Conservation (phyloP, 1,140 invertebrate species). For the Pteromalus puparum region DNA sequence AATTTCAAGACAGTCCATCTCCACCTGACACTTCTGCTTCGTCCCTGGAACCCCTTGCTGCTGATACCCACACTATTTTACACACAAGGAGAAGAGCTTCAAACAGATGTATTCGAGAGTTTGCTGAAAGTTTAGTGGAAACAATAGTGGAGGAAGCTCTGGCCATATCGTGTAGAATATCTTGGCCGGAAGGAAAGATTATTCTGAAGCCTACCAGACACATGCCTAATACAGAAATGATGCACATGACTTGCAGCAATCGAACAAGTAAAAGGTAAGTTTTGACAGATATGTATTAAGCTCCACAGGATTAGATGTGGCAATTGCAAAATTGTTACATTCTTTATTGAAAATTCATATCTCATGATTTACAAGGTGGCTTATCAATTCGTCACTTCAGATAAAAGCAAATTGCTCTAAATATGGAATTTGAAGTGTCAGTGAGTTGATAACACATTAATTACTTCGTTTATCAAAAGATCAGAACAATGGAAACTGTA, state of each 20-base stretch:
- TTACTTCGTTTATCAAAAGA: neutral
- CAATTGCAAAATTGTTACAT: neutral
- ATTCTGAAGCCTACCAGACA: conserved; percentile 52
- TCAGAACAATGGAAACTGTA: neutral
- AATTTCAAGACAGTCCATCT: conserved; percentile 83
- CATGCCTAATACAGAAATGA: conserved; percentile 41
- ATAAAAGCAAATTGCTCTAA: neutral
- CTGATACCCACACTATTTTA: conserved; percentile 43
- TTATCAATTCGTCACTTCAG: neutral
- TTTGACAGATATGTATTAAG: too few species aligned
- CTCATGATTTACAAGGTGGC: neutral
- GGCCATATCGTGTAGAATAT: conserved; percentile 69
- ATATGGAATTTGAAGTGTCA: neutral
- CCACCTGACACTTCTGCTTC: conserved; percentile 68
- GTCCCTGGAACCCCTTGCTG: conserved; percentile 64
- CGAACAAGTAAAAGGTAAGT: conserved; percentile 45
- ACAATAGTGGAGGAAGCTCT: conserved; percentile 69
- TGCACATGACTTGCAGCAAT: conserved; percentile 43
- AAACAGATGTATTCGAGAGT: conserved; percentile 64
- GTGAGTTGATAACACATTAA: neutral
- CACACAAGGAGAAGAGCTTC: conserved; percentile 53
- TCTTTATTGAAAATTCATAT: neutral
- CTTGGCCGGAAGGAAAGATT: conserved; percentile 71
- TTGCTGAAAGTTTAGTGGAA: conserved; percentile 66
- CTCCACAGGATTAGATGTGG: too few species aligned